phyloP scores from a whole-genome alignment of 2,888 invertebrate genomes.

The Sussaba pulchella region DNA sequence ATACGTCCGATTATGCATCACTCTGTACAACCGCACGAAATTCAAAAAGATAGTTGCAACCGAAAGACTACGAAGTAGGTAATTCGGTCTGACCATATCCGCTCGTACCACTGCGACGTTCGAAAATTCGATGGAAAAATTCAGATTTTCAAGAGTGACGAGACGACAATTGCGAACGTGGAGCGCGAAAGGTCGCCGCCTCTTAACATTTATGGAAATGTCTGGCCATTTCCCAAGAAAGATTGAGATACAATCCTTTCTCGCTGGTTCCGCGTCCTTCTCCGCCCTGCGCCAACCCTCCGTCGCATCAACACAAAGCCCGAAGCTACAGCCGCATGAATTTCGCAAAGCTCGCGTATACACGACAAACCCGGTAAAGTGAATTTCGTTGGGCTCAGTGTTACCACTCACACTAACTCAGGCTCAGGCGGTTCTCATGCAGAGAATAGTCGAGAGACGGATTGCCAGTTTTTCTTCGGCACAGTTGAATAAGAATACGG shows the following conservation, averaged over 20 bases:
- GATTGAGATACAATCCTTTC: slow-evolving; percentile 25
- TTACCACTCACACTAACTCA: not conserved
- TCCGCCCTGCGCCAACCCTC: not conserved
- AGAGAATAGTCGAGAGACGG: not conserved
- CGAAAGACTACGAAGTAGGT: not conserved
- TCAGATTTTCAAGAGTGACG: slow-evolving; percentile 3
- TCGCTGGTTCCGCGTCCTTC: not conserved
- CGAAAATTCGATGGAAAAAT: not conserved
- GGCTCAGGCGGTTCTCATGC: not conserved
- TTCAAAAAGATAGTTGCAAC: not conserved
- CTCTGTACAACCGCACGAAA: not conserved
- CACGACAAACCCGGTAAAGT: too few relatives aligned
- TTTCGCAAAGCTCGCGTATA: not conserved
- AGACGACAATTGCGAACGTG: slow-evolving; percentile 5
- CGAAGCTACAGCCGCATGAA: not conserved
- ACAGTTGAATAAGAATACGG: slow-evolving; percentile 40
- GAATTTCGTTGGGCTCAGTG: not conserved
- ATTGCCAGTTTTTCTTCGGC: slow-evolving; percentile 20
- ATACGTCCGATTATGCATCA: not conserved
- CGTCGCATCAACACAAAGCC: not conserved
- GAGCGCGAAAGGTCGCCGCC: not conserved
- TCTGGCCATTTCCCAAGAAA: slow-evolving; percentile 37
- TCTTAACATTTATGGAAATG: slow-evolving; percentile 44
- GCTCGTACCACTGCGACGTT: not conserved
- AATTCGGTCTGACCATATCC: not conserved